A percentile compares a stretch with the other conserved stretches of the same genome.
phyloP scores from a whole-genome alignment of 2,797 vertebrate genomes.

The Diplodus puntazzo region DNA sequence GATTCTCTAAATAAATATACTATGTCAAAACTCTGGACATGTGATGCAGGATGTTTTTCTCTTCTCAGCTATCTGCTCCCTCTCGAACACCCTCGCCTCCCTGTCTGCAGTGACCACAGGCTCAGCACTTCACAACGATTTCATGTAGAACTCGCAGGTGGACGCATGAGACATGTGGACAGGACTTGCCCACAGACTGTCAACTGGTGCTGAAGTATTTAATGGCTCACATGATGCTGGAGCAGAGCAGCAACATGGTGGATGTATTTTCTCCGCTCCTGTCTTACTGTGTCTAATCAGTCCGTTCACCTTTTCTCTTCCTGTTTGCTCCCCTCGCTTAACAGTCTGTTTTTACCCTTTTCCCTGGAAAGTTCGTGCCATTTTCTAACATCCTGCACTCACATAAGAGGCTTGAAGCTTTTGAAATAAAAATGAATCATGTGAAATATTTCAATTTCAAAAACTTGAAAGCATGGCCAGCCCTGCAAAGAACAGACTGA shows the following conservation, averaged over 20 bases:
- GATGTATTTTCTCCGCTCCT: slow-evolving; percentile 45
- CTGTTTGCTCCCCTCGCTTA: slow-evolving; percentile 14
- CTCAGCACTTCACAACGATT: slow-evolving; percentile 35
- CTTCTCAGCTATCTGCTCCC: not conserved
- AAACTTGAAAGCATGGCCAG: not conserved
- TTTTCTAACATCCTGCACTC: slow-evolving; percentile 1
- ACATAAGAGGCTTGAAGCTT: not conserved
- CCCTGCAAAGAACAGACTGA: not conserved
- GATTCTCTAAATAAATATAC: not conserved
- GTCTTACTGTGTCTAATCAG: slow-evolving; percentile 40
- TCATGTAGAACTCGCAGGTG: slow-evolving; percentile 17
- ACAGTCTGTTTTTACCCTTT: not conserved
- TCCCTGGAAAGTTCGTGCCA: not conserved
- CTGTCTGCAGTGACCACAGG: slow-evolving; percentile 20
- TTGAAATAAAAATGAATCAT: not conserved
- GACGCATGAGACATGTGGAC: slow-evolving; percentile 54
- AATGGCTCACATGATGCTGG: slow-evolving; percentile 72
- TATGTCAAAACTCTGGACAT: not conserved
- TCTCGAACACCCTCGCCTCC: not conserved
- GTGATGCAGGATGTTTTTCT: slow-evolving; percentile 9
- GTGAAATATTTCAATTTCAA: not conserved
- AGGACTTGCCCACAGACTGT: slow-evolving; percentile 57
- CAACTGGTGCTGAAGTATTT: slow-evolving; percentile 79
- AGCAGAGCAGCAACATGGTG: slow-evolving; percentile 9
- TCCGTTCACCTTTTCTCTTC: slow-evolving; percentile 38